Evolutionary conservation across 2,888 invertebrate species (phyloP).

Genomic region (Caenorhabditis becei): DNA sequence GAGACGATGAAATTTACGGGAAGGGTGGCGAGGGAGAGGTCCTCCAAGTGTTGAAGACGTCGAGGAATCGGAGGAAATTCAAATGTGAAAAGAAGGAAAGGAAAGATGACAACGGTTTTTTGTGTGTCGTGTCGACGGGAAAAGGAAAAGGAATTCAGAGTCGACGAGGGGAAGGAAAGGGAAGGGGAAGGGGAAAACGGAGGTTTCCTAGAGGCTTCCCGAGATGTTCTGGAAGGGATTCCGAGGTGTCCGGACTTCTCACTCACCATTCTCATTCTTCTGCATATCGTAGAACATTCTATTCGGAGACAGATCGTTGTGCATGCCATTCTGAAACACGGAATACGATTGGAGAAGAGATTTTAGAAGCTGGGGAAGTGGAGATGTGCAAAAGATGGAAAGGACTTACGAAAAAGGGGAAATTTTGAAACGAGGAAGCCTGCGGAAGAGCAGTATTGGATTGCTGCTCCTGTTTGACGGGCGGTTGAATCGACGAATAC

Average conservation of each 20-base stretch:
- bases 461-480: constrained; percentile 51
- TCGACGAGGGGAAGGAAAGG: constrained; percentile 17
- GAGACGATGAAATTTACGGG: constrained; percentile 42
- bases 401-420: constrained; percentile 59
- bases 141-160: constrained; percentile 9
- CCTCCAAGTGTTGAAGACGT: constrained; percentile 2
- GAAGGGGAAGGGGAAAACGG: constrained; percentile 11
- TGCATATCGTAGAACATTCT: constrained; percentile 65
- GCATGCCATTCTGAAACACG: constrained; percentile 67
- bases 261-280: constrained; percentile 60
- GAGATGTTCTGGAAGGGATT: not conserved
- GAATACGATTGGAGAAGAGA: not conserved
- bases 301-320: constrained; percentile 56
- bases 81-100: constrained; percentile 8
- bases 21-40: constrained; percentile 1
- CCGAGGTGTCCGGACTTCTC: not conserved
- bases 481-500: constrained; percentile 45
- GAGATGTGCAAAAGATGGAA: not conserved
- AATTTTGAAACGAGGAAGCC: constrained; percentile 49
- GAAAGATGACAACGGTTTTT: constrained; percentile 3
- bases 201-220: constrained; percentile 14
- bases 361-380: not conserved
- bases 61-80: constrained; percentile 6
- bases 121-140: not conserved
- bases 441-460: constrained; percentile 46